A percentile compares a stretch with the other conserved stretches of the same genome.
Evolutionary conservation across 2,797 vertebrate species (phyloP).

Genomic region (Margarornis squamiger): DNA sequence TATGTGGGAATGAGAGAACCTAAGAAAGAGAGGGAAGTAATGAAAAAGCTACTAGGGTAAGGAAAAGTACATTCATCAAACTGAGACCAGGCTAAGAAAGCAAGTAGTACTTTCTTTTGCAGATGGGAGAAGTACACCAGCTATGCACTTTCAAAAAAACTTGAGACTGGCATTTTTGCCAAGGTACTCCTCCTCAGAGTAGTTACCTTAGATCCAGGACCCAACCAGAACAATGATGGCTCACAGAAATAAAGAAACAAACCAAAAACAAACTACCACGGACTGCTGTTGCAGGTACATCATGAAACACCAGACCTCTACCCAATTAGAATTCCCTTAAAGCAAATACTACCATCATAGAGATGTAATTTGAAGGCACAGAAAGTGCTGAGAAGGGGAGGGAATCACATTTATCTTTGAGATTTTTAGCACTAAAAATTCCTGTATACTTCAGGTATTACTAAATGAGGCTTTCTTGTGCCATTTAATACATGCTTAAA

Average conservation of each 20-base stretch:
- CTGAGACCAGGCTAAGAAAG: neutral
- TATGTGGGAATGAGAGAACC: neutral
- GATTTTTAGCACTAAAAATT: neutral
- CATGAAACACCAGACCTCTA: neutral
- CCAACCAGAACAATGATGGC: neutral
- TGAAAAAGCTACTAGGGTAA: neutral
- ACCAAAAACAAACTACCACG: neutral
- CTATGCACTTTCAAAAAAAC: neutral
- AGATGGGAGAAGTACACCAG: neutral
- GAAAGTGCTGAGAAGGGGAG: fast-evolving
- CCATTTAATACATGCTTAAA: neutral
- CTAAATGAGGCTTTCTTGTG: neutral
- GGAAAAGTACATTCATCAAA: neutral
- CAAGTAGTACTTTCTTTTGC: neutral
- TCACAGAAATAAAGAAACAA: neutral
- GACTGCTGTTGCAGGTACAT: neutral
- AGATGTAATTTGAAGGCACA: neutral
- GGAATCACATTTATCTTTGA: neutral
- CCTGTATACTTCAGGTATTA: neutral
- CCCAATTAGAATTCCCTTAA: neutral
- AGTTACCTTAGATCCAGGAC: neutral
- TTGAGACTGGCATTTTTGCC: neutral
- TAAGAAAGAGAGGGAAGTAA: neutral
- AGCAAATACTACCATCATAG: neutral
- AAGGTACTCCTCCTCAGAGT: neutral